These are phyloP conservation scores for Orbicella faveolata DNA, from an alignment of 64 coral and sea anemone genomes.

Conservation along the genomic window DNA sequence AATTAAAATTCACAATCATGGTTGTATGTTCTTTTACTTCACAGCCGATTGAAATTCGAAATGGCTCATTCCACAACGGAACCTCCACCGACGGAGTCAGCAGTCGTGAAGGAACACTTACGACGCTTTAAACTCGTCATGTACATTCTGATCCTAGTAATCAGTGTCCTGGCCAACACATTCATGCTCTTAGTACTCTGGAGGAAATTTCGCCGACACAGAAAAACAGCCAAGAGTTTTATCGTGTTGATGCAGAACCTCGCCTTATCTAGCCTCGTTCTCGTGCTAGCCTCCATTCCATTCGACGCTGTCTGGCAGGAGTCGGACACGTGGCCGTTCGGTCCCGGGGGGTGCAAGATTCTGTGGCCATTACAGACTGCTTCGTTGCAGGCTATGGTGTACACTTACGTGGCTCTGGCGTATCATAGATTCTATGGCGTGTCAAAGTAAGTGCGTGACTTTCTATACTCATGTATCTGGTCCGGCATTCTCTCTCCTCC, in stretches of 20 bases:
- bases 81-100: constrained; percentile 20
- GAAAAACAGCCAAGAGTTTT: constrained; percentile 78
- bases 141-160: constrained; percentile 63
- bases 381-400: constrained; percentile 76
- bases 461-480: no score
- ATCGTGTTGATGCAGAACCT: constrained; percentile 86
- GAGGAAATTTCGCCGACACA: constrained; percentile 61
- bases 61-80: constrained; percentile 13
- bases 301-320: constrained; percentile 69
- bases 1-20: no score
- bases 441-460: constrained; percentile 50
- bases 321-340: constrained; percentile 58
- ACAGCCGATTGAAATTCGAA: neutral
- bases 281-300: constrained; percentile 65
- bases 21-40: neutral
- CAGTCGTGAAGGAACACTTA: constrained; percentile 17
- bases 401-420: constrained; percentile 69
- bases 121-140: constrained; percentile 69
- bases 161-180: constrained; percentile 61
- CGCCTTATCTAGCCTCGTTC: constrained; percentile 59
- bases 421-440: constrained; percentile 75
- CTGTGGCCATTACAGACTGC: constrained; percentile 90
- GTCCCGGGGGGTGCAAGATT: constrained; percentile 70
- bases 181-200: constrained; percentile 66
- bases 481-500: no score